Percentiles rank a stretch among this genome's conserved stretches.
Conservation (phyloP, 2,113 vertebrate genomes). For the Plestiodon gilberti region DNA sequence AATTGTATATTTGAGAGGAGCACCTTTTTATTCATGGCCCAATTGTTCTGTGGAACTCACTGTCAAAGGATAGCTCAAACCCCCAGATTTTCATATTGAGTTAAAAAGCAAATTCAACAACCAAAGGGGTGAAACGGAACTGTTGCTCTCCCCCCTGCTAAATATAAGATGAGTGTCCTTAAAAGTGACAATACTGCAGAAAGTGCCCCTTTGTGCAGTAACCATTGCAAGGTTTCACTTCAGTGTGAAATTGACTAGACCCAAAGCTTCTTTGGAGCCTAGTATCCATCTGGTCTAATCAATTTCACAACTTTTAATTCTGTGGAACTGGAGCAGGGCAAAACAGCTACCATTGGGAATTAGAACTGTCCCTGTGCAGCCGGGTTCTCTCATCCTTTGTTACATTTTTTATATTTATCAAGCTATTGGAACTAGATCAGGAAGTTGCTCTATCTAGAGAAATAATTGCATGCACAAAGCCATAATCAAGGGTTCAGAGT, state of each 20-base stretch:
- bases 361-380: too few species aligned
- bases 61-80: conserved; percentile 25
- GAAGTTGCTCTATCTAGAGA: too few species aligned
- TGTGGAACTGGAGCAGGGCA: too few species aligned
- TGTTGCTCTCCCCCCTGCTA: too few species aligned
- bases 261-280: background rate
- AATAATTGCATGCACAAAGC: too few species aligned
- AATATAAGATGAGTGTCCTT: too few species aligned
- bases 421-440: too few species aligned
- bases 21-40: conserved; percentile 30
- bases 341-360: too few species aligned
- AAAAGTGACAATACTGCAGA: too few species aligned
- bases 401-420: too few species aligned
- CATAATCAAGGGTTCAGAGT: background rate
- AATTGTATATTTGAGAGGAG: conserved; percentile 12
- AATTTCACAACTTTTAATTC: background rate
- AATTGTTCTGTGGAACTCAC: conserved; percentile 34
- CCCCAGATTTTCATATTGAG: conserved; percentile 28
- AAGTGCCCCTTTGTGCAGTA: too few species aligned
- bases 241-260: background rate
- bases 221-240: background rate
- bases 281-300: background rate
- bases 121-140: conserved; percentile 10
- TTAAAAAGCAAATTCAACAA: conserved; percentile 49
- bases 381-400: too few species aligned